Evolutionary conservation across 2,888 invertebrate genomes (phyloP).

Genomic region (Hesperia comma): DNA sequence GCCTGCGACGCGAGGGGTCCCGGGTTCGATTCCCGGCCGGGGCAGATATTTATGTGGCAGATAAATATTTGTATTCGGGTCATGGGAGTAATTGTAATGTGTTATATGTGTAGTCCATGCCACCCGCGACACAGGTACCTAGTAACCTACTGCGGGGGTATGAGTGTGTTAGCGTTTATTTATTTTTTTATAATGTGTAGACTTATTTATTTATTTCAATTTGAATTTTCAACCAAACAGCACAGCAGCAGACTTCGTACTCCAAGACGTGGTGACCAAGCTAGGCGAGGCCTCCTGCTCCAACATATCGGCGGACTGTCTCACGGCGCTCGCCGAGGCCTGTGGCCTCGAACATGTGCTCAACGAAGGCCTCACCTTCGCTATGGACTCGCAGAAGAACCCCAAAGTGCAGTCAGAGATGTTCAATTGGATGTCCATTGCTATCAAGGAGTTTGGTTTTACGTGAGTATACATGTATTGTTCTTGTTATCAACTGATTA

Average conservation of each 20-base stretch:
- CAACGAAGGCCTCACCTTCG: constrained; percentile 87
- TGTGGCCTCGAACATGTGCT: constrained; percentile 90
- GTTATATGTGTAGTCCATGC: too few species aligned
- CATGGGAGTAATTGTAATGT: too few species aligned
- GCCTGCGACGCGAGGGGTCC: too few species aligned
- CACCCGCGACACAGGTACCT: too few species aligned
- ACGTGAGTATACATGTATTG: constrained; percentile 86
- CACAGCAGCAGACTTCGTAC: constrained; percentile 88
- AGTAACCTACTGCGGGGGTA: too few species aligned
- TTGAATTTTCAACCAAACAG: constrained; percentile 62
- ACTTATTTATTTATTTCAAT: too few species aligned
- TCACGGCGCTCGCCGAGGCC: constrained; percentile 91
- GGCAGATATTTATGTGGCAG: too few species aligned
- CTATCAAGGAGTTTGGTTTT: constrained; percentile 94
- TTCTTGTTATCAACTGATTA: too few species aligned
- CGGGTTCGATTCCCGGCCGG: too few species aligned
- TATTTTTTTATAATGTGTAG: too few species aligned
- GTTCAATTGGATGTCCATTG: constrained; percentile 90
- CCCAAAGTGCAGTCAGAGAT: constrained; percentile 96
- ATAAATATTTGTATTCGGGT: too few species aligned
- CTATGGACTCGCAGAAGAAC: constrained; percentile 93
- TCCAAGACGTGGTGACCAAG: constrained; percentile 93
- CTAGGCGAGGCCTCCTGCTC: constrained; percentile 93
- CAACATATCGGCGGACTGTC: constrained; percentile 86
- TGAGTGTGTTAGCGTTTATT: too few species aligned